A percentile compares a stretch with the other conserved stretches of the same genome.
Evolutionary conservation across 37 sponge, comb jelly and placozoan genomes (phyloP).

Genomic region (Oscarella lobularis): DNA sequence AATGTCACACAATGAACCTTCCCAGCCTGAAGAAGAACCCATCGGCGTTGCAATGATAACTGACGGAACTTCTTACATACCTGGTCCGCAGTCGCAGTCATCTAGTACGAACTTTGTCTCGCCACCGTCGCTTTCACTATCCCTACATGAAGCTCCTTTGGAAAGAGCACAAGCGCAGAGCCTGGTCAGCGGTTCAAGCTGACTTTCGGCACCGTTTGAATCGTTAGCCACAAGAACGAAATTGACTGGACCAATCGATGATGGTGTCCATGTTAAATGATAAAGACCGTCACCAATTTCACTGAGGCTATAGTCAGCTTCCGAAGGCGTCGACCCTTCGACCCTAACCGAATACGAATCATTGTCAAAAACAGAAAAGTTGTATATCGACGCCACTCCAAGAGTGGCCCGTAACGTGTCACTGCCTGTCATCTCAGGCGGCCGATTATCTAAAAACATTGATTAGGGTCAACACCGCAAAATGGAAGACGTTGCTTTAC

Average conservation of each 20-base stretch:
- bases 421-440: slow-evolving; percentile 10
- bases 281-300: neutral
- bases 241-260: neutral
- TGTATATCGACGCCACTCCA: slow-evolving; percentile 8
- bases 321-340: slow-evolving; percentile 1
- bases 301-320: neutral
- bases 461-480: neutral
- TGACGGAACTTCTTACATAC: too few species aligned
- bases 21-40: too few species aligned
- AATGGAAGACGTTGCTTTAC: slow-evolving; percentile 1
- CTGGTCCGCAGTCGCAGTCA: neutral
- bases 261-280: slow-evolving; percentile 15
- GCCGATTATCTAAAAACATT: slow-evolving; percentile 9
- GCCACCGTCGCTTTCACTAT: neutral
- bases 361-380: slow-evolving; percentile 2
- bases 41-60: too few species aligned
- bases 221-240: slow-evolving; percentile 24
- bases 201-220: neutral
- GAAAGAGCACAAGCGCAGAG: neutral
- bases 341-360: slow-evolving; percentile 8
- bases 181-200: neutral
- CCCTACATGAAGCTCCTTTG: neutral
- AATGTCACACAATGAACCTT: neutral
- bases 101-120: neutral
- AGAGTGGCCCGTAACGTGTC: neutral